phyloP scores from a whole-genome alignment of 2,888 invertebrate species.

The Neuroscelio doddi region DNA sequence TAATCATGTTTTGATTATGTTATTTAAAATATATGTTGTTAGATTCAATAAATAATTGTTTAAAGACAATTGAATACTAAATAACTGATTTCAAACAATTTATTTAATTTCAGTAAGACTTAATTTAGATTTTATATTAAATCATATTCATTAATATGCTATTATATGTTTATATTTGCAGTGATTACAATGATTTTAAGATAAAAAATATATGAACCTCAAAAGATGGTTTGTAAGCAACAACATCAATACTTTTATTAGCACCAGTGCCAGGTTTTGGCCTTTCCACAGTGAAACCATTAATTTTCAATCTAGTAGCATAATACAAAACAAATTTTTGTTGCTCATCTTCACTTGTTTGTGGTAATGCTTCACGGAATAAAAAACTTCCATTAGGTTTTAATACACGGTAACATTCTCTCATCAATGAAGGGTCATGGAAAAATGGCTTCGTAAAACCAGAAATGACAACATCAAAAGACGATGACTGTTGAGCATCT shows the following conservation, averaged over 20 bases:
- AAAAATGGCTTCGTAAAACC: constrained; percentile 64
- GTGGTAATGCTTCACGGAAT: constrained; percentile 72
- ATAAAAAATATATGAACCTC: constrained; percentile 70
- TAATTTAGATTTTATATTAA: too few species aligned
- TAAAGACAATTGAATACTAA: too few species aligned
- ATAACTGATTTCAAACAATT: too few species aligned
- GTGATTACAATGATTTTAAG: background rate
- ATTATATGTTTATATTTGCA: constrained; percentile 25
- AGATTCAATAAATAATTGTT: too few species aligned
- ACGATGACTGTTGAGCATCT: constrained; percentile 76
- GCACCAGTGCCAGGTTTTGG: constrained; percentile 27
- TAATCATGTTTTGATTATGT: too few species aligned
- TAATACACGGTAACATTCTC: constrained; percentile 76
- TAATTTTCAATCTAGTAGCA: constrained; percentile 76
- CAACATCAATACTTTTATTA: constrained; percentile 52
- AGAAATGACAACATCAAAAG: constrained; percentile 78
- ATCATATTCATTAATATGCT: constrained; percentile 13
- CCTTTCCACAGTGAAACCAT: constrained; percentile 76
- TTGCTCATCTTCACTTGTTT: constrained; percentile 40
- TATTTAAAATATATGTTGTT: too few species aligned
- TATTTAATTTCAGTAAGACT: too few species aligned
- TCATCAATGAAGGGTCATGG: constrained; percentile 72
- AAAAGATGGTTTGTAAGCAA: constrained; percentile 62
- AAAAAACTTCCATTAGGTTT: constrained; percentile 78
- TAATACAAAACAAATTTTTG: constrained; percentile 60